Evolutionary conservation across 2,113 vertebrate species (phyloP).

Genomic region (Nettapus auritus): DNA sequence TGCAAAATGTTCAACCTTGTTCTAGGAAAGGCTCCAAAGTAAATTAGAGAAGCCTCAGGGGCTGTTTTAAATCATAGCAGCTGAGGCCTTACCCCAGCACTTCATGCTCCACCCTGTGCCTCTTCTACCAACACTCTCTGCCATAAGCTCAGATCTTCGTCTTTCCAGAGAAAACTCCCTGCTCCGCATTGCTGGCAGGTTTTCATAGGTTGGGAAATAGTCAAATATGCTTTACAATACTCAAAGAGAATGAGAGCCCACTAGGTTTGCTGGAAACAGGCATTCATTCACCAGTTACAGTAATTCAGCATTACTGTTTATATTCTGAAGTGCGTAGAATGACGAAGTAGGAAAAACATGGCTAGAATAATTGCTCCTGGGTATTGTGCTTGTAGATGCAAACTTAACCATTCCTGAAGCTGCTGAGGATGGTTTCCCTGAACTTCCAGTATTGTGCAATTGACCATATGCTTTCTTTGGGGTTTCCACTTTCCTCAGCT

Average conservation of each 20-base stretch:
- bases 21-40: conserved; percentile 60
- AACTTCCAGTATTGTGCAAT: background rate
- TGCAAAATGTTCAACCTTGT: conserved; percentile 47
- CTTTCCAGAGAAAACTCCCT: background rate
- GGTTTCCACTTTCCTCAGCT: background rate
- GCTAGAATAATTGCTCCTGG: conserved; percentile 41
- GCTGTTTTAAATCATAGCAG: conserved; percentile 60
- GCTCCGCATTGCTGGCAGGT: background rate
- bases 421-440: background rate
- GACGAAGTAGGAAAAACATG: background rate
- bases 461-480: background rate
- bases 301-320: conserved; percentile 4
- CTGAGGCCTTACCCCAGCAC: conserved; percentile 9
- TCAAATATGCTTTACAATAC: background rate
- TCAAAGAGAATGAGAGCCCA: background rate
- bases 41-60: conserved; percentile 46
- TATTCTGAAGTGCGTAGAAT: background rate
- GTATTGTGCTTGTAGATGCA: background rate
- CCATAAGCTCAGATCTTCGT: background rate
- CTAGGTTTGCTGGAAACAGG: background rate
- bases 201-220: background rate
- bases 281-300: conserved; percentile 11
- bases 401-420: background rate
- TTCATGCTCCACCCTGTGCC: background rate
- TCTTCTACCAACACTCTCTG: background rate